Evolutionary conservation across 2,888 invertebrate genomes (phyloP), one percentile per base, ranked within the genome.

Genomic region (Orthosia incerta): DNA sequence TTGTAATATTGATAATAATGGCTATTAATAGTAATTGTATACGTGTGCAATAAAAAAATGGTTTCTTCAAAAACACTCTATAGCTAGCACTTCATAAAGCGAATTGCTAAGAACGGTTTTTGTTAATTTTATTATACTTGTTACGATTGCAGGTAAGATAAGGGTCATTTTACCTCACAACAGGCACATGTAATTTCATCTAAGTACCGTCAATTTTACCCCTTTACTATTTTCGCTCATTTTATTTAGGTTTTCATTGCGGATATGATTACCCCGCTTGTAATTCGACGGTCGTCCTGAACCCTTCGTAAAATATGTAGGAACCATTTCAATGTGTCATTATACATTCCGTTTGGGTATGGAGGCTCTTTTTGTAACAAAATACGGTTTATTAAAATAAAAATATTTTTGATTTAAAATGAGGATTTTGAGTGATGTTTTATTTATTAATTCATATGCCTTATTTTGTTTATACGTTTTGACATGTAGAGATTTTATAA

Each of bases 281-380:
- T 80, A 82, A 85, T 85, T 81, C 79, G 74, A 85, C 76, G 78
- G 76, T 76, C 78, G 77, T 65, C 76, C 70, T 82, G 70, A 72
- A 71, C 80, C 68, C 82, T 84, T 85, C 80, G 79, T 89, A 80
- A 87, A 86, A 88, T 86, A 88, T 88, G 83, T 83, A 86, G 70
- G 78, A 80, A 83, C 85, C 84, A 83, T 87, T 86, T 85, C 83
- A 84, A 85, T 82, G 76, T 75, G 59, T 67, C 75, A 86, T 88
- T 87, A 85, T 72, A 80, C 66, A 87, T 88, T 88, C 88, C 61
- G 76, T 88, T 87, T 85, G 85, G 53, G 74, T 75, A 57, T 53
- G 31, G 39, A 61, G 45, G 61, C 66, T 61, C 70, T 62, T 75
- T 69, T 72, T 71, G 55, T 79, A 62, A 61, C 56, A 65, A 65